A percentile compares a stretch with the other conserved stretches of the same genome.
Conservation (phyloP, 2,888 invertebrate genomes). For the Cataglyphis rosenhaueri region DNA sequence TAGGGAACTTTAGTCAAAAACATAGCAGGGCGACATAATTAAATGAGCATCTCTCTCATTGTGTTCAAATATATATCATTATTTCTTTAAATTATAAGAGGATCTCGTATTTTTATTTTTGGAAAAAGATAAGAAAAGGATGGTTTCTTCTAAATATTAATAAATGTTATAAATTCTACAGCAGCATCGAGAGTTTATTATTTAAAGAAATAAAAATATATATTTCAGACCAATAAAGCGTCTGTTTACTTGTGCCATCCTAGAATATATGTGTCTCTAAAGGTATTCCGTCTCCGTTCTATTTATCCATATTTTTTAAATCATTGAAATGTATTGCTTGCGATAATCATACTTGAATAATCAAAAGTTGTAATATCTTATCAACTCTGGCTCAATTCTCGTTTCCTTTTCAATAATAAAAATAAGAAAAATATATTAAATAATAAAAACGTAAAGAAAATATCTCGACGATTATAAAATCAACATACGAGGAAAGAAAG, state of each 20-base stretch:
- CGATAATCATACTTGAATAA: constrained; percentile 6
- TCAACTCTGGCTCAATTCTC: not conserved
- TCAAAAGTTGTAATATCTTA: constrained; percentile 3
- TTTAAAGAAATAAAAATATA: constrained; percentile 30
- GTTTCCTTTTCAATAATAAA: not conserved
- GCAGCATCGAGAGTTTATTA: not conserved
- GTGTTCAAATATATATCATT: constrained; percentile 32
- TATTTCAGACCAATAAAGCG: not conserved
- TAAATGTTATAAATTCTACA: not conserved
- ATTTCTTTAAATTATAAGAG: constrained; percentile 25
- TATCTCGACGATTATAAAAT: not conserved
- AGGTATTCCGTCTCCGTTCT: constrained; percentile 31
- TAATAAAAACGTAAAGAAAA: constrained; percentile 9
- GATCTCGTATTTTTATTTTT: not conserved
- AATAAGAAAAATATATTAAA: not conserved
- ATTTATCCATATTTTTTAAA: constrained; percentile 1
- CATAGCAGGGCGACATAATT: not conserved
- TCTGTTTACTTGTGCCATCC: constrained; percentile 29
- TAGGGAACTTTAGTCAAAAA: constrained; percentile 33
- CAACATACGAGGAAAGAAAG: not conserved
- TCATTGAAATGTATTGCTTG: constrained; percentile 5
- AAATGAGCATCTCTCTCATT: not conserved
- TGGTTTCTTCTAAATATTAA: not conserved
- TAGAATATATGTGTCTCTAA: constrained; percentile 20
- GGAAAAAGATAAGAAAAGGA: not conserved